These are phyloP conservation scores for Melanerpes formicivorus DNA, from an alignment of 2,113 vertebrate genomes.

Conservation along the genomic window DNA sequence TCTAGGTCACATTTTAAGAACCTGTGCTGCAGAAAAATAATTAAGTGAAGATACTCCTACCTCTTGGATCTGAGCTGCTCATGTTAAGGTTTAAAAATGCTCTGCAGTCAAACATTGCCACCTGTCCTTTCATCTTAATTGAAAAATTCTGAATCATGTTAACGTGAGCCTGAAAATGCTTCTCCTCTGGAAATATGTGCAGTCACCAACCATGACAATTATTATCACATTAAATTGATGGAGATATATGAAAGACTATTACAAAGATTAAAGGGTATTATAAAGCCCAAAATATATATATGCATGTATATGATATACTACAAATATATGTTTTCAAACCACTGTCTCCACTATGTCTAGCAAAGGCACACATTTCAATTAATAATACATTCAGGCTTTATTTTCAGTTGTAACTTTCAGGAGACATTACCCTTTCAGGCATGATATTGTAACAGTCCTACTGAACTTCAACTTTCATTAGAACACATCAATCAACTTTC, in stretches of 20 bases:
- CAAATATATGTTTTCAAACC: slow-evolving; percentile 57
- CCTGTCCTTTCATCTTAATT: slow-evolving; percentile 54
- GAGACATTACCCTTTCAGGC: slow-evolving; percentile 48
- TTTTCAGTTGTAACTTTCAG: slow-evolving; percentile 49
- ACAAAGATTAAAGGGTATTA: slow-evolving; percentile 63
- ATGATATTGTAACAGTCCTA: slow-evolving; percentile 35
- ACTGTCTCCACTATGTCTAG: slow-evolving; percentile 71
- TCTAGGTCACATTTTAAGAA: neutral
- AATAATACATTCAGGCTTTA: slow-evolving; percentile 49
- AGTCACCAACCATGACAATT: slow-evolving; percentile 45
- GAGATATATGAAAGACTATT: slow-evolving; percentile 40
- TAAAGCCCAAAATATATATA: slow-evolving; percentile 55
- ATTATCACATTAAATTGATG: slow-evolving; percentile 56
- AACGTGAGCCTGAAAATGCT: neutral
- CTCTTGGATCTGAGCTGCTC: neutral
- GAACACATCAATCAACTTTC: slow-evolving; percentile 53
- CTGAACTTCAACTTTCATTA: slow-evolving; percentile 48
- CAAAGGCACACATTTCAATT: slow-evolving; percentile 58
- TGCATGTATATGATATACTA: slow-evolving; percentile 6
- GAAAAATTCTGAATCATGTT: neutral
- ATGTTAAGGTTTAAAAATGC: slow-evolving; percentile 11
- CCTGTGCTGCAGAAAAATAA: slow-evolving; percentile 23
- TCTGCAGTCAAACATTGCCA: slow-evolving; percentile 34
- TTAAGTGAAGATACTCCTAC: slow-evolving; percentile 18
- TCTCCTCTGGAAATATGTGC: slow-evolving; percentile 13